A percentile compares a stretch with the other conserved stretches of the same genome.
These are phyloP conservation scores for Laspeyria flexula DNA, from an alignment of 2,888 invertebrate species.

Conservation along the genomic window DNA sequence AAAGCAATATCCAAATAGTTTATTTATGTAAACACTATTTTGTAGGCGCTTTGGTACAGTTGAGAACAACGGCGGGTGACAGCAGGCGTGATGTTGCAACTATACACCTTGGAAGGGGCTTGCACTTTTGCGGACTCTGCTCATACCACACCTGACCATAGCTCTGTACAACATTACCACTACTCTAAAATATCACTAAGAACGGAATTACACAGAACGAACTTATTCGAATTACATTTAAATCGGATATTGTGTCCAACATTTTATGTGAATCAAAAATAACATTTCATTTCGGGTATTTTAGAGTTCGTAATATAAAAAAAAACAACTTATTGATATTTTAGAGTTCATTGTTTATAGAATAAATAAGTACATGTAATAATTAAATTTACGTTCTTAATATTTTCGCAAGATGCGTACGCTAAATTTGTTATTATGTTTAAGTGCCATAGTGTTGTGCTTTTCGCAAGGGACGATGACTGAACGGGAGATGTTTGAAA, in stretches of 20 bases:
- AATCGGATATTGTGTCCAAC: too few relatives aligned
- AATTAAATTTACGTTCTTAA: not conserved
- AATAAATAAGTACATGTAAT: constrained; percentile 6
- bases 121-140: constrained; percentile 62
- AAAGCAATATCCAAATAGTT: not conserved
- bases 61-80: constrained; percentile 39
- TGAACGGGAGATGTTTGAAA: constrained; percentile 59
- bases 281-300: too few relatives aligned
- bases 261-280: too few relatives aligned
- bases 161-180: constrained; percentile 13
- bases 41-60: constrained; percentile 28
- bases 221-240: too few relatives aligned
- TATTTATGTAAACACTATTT: not conserved
- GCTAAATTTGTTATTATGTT: constrained; percentile 46
- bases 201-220: not conserved
- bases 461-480: constrained; percentile 54
- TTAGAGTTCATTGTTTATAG: too few relatives aligned
- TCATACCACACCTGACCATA: constrained; percentile 50
- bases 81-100: constrained; percentile 56
- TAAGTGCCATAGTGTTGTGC: constrained; percentile 62
- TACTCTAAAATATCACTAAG: constrained; percentile 6
- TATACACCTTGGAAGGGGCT: constrained; percentile 58
- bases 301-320: too few relatives aligned
- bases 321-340: too few relatives aligned
- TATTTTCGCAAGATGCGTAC: constrained; percentile 53